phyloP scores from a whole-genome alignment of 2,113 vertebrate genomes.

The Rutilus rutilus region DNA sequence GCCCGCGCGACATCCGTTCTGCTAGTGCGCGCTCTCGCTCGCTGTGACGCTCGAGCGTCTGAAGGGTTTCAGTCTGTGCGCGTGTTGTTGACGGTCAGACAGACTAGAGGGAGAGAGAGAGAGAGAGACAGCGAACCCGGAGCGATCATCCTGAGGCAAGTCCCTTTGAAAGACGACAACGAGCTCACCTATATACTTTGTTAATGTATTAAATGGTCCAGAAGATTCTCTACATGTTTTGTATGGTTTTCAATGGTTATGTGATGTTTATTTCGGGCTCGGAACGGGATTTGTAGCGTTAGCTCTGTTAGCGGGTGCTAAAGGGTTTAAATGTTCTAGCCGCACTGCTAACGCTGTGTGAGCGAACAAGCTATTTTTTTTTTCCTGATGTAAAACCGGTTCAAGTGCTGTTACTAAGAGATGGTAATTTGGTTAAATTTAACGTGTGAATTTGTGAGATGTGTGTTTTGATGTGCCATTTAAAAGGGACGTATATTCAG shows the following conservation, averaged over 20 bases:
- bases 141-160: constrained; percentile 63
- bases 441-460: background rate
- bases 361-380: background rate
- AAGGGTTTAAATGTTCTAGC: constrained; percentile 31
- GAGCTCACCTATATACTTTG: background rate
- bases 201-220: background rate
- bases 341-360: constrained; percentile 19
- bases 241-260: background rate
- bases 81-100: constrained; percentile 73
- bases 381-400: background rate
- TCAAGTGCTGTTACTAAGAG: background rate
- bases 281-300: constrained; percentile 17
- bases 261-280: constrained; percentile 3
- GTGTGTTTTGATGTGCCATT: constrained; percentile 9
- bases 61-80: constrained; percentile 72
- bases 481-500: background rate
- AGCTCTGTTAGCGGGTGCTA: constrained; percentile 41
- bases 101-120: constrained; percentile 62
- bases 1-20: constrained; percentile 76
- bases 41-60: constrained; percentile 74
- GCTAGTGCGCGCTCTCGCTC: constrained; percentile 73
- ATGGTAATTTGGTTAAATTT: background rate
- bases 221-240: background rate
- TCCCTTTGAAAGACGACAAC: constrained; percentile 36
- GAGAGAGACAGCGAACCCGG: constrained; percentile 59